These are phyloP conservation scores for Achroia grisella DNA, from an alignment of 1,140 invertebrate genomes.

Conservation along the genomic window DNA sequence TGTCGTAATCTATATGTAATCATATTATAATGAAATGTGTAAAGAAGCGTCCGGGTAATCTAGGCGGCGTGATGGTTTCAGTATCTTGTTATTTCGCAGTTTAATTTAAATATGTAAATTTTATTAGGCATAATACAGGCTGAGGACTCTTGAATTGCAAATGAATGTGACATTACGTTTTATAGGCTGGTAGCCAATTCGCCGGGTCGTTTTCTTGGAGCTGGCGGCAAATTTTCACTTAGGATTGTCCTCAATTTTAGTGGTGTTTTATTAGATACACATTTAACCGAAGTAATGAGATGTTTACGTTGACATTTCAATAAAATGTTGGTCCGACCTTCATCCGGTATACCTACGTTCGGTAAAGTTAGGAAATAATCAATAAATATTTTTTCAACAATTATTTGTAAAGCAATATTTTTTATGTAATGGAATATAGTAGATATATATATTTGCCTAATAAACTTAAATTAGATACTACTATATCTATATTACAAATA, in stretches of 20 bases:
- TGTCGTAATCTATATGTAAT: constrained; percentile 1
- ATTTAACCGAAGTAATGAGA: constrained; percentile 13
- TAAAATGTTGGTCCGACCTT: background rate
- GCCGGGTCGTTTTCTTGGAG: constrained; percentile 49
- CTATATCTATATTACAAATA: no score
- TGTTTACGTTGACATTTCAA: constrained; percentile 7
- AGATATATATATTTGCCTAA: no score
- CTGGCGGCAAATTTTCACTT: constrained; percentile 64
- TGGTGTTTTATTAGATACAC: constrained; percentile 18
- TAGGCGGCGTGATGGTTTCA: constrained; percentile 43
- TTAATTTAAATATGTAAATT: constrained; percentile 73
- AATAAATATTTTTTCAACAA: no score
- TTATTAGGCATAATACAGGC: constrained; percentile 69
- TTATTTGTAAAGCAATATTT: no score
- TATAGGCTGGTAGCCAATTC: constrained; percentile 67
- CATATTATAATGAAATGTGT: constrained; percentile 21
- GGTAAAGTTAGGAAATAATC: no score
- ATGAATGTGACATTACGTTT: constrained; percentile 69
- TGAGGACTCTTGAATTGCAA: constrained; percentile 70
- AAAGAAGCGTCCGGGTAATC: constrained; percentile 32
- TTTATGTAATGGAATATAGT: no score
- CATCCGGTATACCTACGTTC: no score
- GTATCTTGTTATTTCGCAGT: constrained; percentile 67
- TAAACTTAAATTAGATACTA: no score
- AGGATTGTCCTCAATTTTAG: constrained; percentile 34